These are phyloP conservation scores for Leptura quadrifasciata DNA, from an alignment of 2,888 invertebrate species.

Conservation along the genomic window DNA sequence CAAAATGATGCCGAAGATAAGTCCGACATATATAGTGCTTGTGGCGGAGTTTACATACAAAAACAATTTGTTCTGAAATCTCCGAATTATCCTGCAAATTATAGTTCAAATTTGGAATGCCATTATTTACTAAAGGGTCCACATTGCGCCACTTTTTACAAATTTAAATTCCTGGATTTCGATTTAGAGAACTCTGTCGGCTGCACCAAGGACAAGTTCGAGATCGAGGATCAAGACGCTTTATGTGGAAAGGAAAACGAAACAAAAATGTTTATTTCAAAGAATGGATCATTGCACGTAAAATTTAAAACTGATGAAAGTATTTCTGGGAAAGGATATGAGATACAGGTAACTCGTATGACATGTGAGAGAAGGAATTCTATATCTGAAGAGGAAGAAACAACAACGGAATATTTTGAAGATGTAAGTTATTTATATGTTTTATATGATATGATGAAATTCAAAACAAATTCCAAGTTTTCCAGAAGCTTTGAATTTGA, in stretches of 20 bases:
- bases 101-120: conserved; percentile 73
- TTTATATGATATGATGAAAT: too few relatives aligned
- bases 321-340: conserved; percentile 73
- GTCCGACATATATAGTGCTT: conserved; percentile 42
- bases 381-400: neutral
- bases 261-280: conserved; percentile 73
- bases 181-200: conserved; percentile 73
- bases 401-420: conserved; percentile 33
- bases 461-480: too few relatives aligned
- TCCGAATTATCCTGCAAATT: conserved; percentile 75
- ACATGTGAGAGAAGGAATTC: conserved; percentile 52
- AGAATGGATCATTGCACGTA: conserved; percentile 73
- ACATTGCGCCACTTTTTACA: conserved; percentile 75
- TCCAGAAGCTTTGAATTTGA: too few relatives aligned
- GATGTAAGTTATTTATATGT: conserved; percentile 32
- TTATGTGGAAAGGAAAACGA: conserved; percentile 76
- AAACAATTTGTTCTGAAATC: conserved; percentile 75
- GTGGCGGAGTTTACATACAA: conserved; percentile 73
- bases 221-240: conserved; percentile 73
- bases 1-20: neutral
- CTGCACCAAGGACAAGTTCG: conserved; percentile 75
- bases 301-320: conserved; percentile 73
- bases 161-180: conserved; percentile 77
- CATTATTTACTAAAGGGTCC: conserved; percentile 75
- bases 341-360: conserved; percentile 75